Evolutionary conservation across 2,797 vertebrate genomes (phyloP), one percentile per base, ranked within the genome.

Genomic region (Megalops cyprinoides): DNA sequence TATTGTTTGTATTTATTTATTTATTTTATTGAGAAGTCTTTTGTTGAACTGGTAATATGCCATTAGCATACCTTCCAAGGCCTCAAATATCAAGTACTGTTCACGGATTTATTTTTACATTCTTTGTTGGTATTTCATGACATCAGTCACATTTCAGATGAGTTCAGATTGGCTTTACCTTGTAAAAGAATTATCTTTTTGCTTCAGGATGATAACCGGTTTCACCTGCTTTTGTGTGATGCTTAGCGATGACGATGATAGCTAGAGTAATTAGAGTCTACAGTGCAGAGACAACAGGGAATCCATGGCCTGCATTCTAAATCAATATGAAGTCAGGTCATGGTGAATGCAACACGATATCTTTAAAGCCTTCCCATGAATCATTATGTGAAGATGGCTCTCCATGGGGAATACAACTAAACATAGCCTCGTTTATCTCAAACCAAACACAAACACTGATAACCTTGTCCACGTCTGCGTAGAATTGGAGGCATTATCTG

Each of bases 341-440:
- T 42, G 37, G 65, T 42, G 65, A 69, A 69, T 39, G 14, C 34
- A 42, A 44, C 65, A 69, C 31, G 65, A 69, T 39, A 69, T 42
- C 37, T 69, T 69, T 69, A 75, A 49, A 75, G 49, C 46, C 25
- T 31, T 75, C 74, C 74, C 74, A 49, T 75, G 75, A 76, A 76
- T 55, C 49, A 56, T n/a, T 39, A 25, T 15, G 48, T 25, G 28
- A 53, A 49, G 46, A 75, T 75, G 74, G 51, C 48, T 28, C 62
- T 65, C 65, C 44, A 42, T 20, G 31, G 65, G 65, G 65, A 69
- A n/a, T 42, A 69, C 34, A 74, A 25, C 46, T 48, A 74, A 74
- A 49, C 42, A 74, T 28, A 74, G 71, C 44, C 42, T 74, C 15
- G 42, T 74, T 74, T 74, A 74, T 74, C 71, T 74, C 71, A 49